Conservation (phyloP, 1,140 invertebrate species). For the Rhopalosiphum padi region DNA sequence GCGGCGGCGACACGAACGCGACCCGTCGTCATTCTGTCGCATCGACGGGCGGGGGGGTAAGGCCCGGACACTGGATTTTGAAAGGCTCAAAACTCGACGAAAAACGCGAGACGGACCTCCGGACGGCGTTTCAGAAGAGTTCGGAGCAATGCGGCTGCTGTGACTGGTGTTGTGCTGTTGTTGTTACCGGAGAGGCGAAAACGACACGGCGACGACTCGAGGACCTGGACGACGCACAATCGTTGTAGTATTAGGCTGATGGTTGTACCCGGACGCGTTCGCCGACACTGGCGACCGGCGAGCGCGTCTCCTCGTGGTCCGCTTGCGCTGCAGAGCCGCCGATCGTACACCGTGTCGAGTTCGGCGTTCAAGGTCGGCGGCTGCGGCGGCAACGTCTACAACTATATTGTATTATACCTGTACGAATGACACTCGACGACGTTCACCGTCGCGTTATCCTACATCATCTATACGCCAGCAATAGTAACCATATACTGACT, state of each 20-base stretch:
- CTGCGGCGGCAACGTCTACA: not conserved
- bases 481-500: not conserved
- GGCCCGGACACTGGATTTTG: not conserved
- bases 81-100: not conserved
- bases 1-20: not conserved
- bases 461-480: not conserved
- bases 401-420: not conserved
- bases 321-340: not conserved
- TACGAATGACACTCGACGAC: not conserved
- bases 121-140: not conserved
- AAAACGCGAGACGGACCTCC: not conserved
- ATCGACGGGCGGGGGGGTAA: not conserved
- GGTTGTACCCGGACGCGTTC: not conserved
- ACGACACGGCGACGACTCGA: not conserved
- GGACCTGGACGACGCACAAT: not conserved
- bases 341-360: not conserved
- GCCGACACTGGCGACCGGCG: not conserved
- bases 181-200: not conserved
- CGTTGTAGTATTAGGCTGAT: not conserved
- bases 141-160: too few species aligned
- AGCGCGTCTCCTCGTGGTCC: not conserved
- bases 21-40: not conserved
- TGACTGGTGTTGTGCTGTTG: too few species aligned
- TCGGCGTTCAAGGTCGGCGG: slow-evolving; percentile 45
- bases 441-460: not conserved